These are phyloP conservation scores for Apamea monoglypha DNA, from an alignment of 2,888 invertebrate species.

Conservation along the genomic window DNA sequence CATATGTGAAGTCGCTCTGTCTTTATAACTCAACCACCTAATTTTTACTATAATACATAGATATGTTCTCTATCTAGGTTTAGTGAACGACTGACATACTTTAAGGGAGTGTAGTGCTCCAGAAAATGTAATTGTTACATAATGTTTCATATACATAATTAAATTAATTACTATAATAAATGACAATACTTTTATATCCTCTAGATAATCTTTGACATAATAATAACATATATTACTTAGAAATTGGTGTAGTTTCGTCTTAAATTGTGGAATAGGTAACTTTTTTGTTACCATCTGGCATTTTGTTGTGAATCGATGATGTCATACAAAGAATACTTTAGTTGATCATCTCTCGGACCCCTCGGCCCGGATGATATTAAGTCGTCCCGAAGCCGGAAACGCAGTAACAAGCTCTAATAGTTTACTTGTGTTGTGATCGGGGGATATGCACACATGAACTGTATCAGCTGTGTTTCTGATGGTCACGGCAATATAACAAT, in stretches of 20 bases:
- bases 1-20: neutral
- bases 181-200: neutral
- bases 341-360: slow-evolving; percentile 15
- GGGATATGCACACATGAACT: slow-evolving; percentile 4
- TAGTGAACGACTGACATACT: neutral
- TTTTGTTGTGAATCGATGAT: neutral
- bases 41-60: neutral
- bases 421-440: slow-evolving; percentile 21
- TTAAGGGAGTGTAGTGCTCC: neutral
- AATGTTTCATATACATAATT: neutral
- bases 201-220: neutral
- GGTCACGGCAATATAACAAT: neutral
- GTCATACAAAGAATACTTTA: neutral
- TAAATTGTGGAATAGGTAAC: neutral
- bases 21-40: neutral
- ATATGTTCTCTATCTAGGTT: neutral
- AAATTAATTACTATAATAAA: neutral
- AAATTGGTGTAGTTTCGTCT: neutral
- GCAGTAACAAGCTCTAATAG: slow-evolving; percentile 34
- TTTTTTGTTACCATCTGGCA: neutral
- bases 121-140: neutral
- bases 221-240: neutral
- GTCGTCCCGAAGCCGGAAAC: slow-evolving; percentile 32
- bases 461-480: slow-evolving; percentile 6
- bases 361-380: slow-evolving; percentile 6